Percentiles rank a stretch among this genome's conserved stretches.
These are phyloP conservation scores for Endomychus coccineus DNA, from an alignment of 2,888 invertebrate genomes.

Conservation along the genomic window DNA sequence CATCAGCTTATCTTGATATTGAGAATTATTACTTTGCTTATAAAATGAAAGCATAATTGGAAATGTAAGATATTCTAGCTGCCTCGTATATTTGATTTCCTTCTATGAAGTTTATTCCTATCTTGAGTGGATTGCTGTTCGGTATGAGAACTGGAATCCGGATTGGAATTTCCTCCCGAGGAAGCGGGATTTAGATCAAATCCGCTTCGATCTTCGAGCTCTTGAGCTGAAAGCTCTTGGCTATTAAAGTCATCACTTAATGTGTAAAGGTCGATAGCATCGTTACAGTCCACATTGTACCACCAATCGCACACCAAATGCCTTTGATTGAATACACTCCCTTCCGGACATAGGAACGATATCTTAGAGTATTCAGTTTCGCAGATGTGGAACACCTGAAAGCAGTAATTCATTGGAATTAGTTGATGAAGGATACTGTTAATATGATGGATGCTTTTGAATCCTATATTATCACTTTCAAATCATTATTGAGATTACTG, in stretches of 20 bases:
- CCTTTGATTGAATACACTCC: constrained; percentile 50
- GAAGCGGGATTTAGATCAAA: constrained; percentile 25
- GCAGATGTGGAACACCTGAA: constrained; percentile 48
- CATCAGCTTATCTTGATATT: too few species aligned
- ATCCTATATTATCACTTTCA: too few species aligned
- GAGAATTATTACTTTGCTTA: too few species aligned
- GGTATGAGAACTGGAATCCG: neutral
- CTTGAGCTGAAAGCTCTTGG: constrained; percentile 10
- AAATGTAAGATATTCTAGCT: too few species aligned
- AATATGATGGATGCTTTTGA: too few species aligned
- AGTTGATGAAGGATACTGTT: too few species aligned
- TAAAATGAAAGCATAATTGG: too few species aligned
- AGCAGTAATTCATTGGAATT: too few species aligned
- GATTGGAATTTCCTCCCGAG: constrained; percentile 20
- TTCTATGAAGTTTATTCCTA: too few species aligned
- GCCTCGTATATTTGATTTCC: too few species aligned
- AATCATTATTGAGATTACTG: too few species aligned
- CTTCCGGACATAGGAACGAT: constrained; percentile 50
- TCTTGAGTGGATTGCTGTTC: neutral
- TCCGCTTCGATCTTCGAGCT: constrained; percentile 10
- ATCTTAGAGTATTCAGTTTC: constrained; percentile 43
- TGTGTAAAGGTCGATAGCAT: constrained; percentile 22
- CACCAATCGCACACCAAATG: constrained; percentile 52
- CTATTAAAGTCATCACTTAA: constrained; percentile 13
- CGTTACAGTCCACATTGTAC: constrained; percentile 47